Percentiles rank a stretch among this genome's conserved stretches.
Evolutionary conservation across 1,140 invertebrate genomes (phyloP).

Genomic region (Nomia melanderi): DNA sequence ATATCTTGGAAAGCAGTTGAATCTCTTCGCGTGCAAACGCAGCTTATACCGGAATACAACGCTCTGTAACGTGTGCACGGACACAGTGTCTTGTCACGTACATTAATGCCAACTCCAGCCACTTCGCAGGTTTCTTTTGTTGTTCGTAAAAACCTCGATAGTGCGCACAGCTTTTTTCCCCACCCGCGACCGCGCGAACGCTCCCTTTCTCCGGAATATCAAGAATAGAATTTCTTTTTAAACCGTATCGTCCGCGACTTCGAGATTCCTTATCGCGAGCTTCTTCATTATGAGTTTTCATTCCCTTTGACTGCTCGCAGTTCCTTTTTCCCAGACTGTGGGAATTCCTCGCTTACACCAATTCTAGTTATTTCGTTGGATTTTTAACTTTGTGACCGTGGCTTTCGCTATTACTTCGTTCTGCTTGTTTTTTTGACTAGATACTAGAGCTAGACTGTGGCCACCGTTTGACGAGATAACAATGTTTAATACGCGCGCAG

Average conservation of each 20-base stretch:
- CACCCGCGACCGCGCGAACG: neutral
- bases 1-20: constrained; percentile 47
- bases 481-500: too few species aligned
- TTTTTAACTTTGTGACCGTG: too few species aligned
- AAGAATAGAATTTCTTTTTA: neutral
- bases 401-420: too few species aligned
- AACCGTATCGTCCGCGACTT: neutral
- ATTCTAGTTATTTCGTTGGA: neutral
- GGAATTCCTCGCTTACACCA: neutral
- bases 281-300: neutral
- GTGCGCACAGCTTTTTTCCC: neutral
- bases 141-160: neutral
- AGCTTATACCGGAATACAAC: constrained; percentile 14
- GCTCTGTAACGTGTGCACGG: constrained; percentile 13
- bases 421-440: too few species aligned
- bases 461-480: too few species aligned
- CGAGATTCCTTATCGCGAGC: too few species aligned
- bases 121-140: neutral
- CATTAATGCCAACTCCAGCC: neutral
- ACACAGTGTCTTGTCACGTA: constrained; percentile 5
- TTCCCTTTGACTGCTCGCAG: neutral
- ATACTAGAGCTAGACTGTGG: too few species aligned
- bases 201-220: neutral
- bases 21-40: constrained; percentile 29
- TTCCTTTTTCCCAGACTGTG: neutral